Evolutionary conservation across 2,888 invertebrate genomes (phyloP).

Genomic region (Trisateles emortualis): DNA sequence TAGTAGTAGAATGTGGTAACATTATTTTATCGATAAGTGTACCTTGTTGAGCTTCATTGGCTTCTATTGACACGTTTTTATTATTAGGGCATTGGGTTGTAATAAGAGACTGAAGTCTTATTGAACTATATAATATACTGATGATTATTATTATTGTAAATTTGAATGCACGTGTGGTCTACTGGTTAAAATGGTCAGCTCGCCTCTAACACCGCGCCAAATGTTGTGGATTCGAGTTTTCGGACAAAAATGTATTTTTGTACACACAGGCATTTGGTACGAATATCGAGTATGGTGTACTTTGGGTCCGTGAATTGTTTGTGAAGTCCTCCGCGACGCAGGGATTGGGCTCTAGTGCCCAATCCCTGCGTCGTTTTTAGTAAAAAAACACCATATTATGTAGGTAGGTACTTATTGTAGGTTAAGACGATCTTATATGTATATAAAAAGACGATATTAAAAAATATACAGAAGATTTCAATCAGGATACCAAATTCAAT

Average conservation of each 20-base stretch:
- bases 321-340: too few relatives aligned
- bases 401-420: background rate
- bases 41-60: conserved; percentile 48
- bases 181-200: too few relatives aligned
- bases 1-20: conserved; percentile 5
- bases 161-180: too few relatives aligned
- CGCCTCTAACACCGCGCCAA: too few relatives aligned
- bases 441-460: background rate
- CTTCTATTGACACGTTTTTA: conserved; percentile 56
- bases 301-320: too few relatives aligned
- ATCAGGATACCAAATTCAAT: background rate
- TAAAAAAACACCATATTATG: too few relatives aligned
- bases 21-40: conserved; percentile 37
- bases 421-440: background rate
- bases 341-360: too few relatives aligned
- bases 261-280: too few relatives aligned
- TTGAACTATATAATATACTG: background rate
- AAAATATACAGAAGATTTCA: background rate
- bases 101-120: conserved; percentile 25
- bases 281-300: too few relatives aligned
- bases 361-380: too few relatives aligned
- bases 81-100: conserved; percentile 49
- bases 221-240: too few relatives aligned
- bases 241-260: too few relatives aligned
- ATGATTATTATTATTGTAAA: background rate